phyloP scores from a whole-genome alignment of 1,140 invertebrate species.

The Holcopasites calliopsidis region DNA sequence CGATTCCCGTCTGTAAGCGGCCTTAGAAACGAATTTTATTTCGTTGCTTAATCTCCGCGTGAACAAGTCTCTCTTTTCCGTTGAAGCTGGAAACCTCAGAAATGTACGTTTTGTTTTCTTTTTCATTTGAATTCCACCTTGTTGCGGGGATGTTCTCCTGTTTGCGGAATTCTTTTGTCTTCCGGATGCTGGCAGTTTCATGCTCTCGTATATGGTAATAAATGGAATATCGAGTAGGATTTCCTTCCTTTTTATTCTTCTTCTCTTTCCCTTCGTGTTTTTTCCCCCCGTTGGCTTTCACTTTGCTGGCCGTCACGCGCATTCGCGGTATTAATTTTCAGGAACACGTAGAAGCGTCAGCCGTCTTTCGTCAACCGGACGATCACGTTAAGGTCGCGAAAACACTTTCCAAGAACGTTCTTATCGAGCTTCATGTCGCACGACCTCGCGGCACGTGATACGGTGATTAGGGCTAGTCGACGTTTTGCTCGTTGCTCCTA shows the following conservation, averaged over 20 bases:
- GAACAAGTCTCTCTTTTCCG: background rate
- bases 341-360: conserved; percentile 8
- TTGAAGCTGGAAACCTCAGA: background rate
- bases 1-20: too few relatives aligned
- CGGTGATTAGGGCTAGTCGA: conserved; percentile 68
- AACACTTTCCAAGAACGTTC: conserved; percentile 46
- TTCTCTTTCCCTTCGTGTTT: background rate
- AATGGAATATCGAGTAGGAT: conserved; percentile 14
- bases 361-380: conserved; percentile 11
- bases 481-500: conserved; percentile 50
- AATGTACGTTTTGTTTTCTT: background rate
- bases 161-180: background rate
- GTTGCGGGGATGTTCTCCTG: background rate
- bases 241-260: background rate
- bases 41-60: background rate
- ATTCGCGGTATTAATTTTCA: conserved; percentile 4
- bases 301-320: background rate
- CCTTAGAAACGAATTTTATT: background rate
- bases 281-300: background rate
- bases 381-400: conserved; percentile 55
- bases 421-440: conserved; percentile 57
- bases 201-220: conserved; percentile 22
- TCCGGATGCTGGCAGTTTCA: background rate
- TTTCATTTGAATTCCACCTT: conserved; percentile 3
- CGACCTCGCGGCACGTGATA: conserved; percentile 71